Evolutionary conservation across 2,888 invertebrate species (phyloP).

Genomic region (Caenorhabditis drosophilae): DNA sequence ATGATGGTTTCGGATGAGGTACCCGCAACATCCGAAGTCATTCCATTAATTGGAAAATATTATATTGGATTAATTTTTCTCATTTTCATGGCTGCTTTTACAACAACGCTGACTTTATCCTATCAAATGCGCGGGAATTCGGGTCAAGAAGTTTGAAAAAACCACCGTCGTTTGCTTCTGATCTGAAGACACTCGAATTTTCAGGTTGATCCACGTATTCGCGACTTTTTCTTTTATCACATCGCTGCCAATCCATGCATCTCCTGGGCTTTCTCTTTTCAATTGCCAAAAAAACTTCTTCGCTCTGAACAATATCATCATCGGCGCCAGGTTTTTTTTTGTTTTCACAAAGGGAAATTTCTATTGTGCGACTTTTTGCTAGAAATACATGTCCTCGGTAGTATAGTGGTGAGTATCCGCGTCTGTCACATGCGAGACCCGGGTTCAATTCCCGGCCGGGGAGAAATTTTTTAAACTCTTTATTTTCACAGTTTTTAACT

Average conservation of each 20-base stretch:
- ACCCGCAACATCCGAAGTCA: slow-evolving; percentile 65
- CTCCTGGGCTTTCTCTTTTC: slow-evolving; percentile 61
- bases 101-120: slow-evolving; percentile 62
- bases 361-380: neutral
- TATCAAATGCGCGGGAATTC: slow-evolving; percentile 65
- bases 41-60: slow-evolving; percentile 66
- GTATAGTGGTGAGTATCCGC: slow-evolving; percentile 67
- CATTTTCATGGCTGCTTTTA: slow-evolving; percentile 64
- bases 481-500: neutral
- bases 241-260: slow-evolving; percentile 53
- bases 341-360: neutral
- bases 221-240: slow-evolving; percentile 57
- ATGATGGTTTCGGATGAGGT: slow-evolving; percentile 66
- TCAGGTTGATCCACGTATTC: slow-evolving; percentile 52
- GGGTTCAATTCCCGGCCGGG: slow-evolving; percentile 67
- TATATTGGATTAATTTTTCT: slow-evolving; percentile 66
- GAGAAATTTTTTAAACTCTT: slow-evolving; percentile 33
- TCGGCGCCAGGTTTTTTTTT: slow-evolving; percentile 21
- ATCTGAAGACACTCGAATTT: slow-evolving; percentile 2
- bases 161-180: neutral
- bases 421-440: slow-evolving; percentile 68
- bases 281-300: slow-evolving; percentile 45
- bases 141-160: slow-evolving; percentile 46
- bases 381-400: slow-evolving; percentile 54
- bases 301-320: slow-evolving; percentile 16